These are phyloP conservation scores for Cosmorhoe ocellata DNA, from an alignment of 2,888 invertebrate genomes.

Conservation along the genomic window DNA sequence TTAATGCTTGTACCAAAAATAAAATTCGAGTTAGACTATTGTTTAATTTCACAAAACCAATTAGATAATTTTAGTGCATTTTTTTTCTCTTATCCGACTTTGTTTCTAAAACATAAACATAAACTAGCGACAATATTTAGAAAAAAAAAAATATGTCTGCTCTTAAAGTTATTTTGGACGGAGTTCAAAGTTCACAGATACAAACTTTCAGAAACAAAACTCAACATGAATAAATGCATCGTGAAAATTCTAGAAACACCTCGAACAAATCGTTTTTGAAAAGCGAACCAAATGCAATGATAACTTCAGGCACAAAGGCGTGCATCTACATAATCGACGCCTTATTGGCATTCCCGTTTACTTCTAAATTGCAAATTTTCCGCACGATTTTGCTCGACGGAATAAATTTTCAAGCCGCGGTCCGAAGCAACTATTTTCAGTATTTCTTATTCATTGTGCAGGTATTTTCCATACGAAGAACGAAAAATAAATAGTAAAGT, in stretches of 20 bases:
- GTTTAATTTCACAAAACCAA: no score
- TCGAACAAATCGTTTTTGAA: slow-evolving; percentile 71
- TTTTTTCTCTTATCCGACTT: no score
- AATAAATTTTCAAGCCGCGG: slow-evolving; percentile 76
- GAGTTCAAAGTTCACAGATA: not conserved
- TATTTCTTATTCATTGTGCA: slow-evolving; percentile 58
- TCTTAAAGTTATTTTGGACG: no score
- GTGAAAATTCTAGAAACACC: slow-evolving; percentile 58
- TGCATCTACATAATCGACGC: slow-evolving; percentile 81
- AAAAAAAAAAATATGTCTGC: no score
- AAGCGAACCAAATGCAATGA: slow-evolving; percentile 69
- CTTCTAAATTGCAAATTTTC: slow-evolving; percentile 82
- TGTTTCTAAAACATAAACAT: no score
- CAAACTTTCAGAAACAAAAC: not conserved
- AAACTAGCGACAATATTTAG: no score
- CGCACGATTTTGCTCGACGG: slow-evolving; percentile 75
- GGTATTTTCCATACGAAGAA: slow-evolving; percentile 39
- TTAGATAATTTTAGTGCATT: no score
- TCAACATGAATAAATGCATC: slow-evolving; percentile 23
- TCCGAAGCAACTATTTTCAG: slow-evolving; percentile 65
- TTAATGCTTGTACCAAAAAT: no score
- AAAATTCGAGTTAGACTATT: no score
- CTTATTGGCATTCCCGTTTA: slow-evolving; percentile 80
- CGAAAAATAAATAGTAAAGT: not conserved
- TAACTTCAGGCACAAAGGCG: slow-evolving; percentile 74